Conservation (phyloP, 2,888 invertebrate species). For the Branchipolynoe longqiensis region DNA sequence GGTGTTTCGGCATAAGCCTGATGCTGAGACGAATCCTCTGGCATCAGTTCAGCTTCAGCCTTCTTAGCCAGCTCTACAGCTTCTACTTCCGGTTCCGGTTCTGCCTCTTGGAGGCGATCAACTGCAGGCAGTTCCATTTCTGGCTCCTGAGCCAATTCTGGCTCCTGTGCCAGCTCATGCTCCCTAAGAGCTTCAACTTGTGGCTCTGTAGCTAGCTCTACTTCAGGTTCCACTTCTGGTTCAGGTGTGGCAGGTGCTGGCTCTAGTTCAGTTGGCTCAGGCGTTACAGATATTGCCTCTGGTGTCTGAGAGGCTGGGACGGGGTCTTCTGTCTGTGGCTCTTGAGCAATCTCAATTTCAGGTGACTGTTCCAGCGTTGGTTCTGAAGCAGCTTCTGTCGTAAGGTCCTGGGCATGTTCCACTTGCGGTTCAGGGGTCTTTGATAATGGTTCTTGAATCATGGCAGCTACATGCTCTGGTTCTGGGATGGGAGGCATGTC, state of each 20-base stretch:
- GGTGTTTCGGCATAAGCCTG: not conserved
- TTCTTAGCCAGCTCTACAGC: conserved; percentile 44
- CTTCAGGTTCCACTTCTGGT: conserved; percentile 11
- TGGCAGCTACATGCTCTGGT: conserved; percentile 2
- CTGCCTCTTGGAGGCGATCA: conserved; percentile 22
- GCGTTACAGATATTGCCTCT: not conserved
- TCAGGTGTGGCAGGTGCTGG: conserved; percentile 18
- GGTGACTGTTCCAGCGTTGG: conserved; percentile 57
- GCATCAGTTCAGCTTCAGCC: conserved; percentile 53
- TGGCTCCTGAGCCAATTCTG: conserved; percentile 39
- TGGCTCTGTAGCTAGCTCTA: conserved; percentile 24
- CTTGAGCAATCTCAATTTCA: conserved; percentile 62
- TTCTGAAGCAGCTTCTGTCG: not conserved
- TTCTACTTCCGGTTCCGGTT: conserved; percentile 30
- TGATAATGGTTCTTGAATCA: not conserved
- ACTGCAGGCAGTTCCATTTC: conserved; percentile 29
- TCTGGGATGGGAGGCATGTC: conserved; percentile 47
- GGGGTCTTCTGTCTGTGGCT: conserved; percentile 30
- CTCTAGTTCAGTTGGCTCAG: conserved; percentile 35
- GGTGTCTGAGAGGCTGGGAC: not conserved
- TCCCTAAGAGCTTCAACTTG: conserved; percentile 25
- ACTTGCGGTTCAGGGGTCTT: conserved; percentile 3
- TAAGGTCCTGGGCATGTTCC: conserved; percentile 9
- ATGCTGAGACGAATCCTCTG: conserved; percentile 23
- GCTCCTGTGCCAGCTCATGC: conserved; percentile 10